A percentile compares a stretch with the other conserved stretches of the same genome.
Evolutionary conservation across 2,797 vertebrate species (phyloP).

Genomic region (Orientallactaga sibirica): DNA sequence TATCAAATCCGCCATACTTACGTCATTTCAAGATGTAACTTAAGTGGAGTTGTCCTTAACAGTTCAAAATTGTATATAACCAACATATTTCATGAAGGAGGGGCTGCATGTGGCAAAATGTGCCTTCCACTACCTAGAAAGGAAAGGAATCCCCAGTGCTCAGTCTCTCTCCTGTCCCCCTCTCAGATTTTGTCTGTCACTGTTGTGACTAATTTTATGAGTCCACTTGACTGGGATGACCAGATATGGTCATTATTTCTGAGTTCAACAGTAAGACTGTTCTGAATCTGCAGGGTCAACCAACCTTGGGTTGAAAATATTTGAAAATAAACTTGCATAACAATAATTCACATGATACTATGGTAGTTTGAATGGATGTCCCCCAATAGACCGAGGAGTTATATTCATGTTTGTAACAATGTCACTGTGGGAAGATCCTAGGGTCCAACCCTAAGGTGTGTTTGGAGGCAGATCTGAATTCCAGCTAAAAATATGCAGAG

Average conservation of each 20-base stretch:
- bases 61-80: neutral
- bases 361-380: too few species aligned
- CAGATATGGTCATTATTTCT: neutral
- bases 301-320: neutral
- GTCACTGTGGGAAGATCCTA: too few species aligned
- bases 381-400: too few species aligned
- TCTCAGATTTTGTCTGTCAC: neutral
- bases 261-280: neutral
- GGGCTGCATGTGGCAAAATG: too few species aligned
- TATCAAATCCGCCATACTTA: neutral
- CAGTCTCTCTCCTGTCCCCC: neutral
- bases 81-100: neutral
- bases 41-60: constrained; percentile 6
- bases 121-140: neutral
- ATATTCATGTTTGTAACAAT: too few species aligned
- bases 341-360: neutral
- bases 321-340: neutral
- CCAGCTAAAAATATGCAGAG: too few species aligned
- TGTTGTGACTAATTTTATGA: neutral
- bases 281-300: neutral
- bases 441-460: too few species aligned
- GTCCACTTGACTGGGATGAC: neutral
- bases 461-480: too few species aligned
- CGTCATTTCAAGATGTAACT: neutral
- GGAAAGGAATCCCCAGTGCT: neutral